A percentile compares a stretch with the other conserved stretches of the same genome.
phyloP scores from a whole-genome alignment of 2,888 invertebrate genomes.

The Empis livida region DNA sequence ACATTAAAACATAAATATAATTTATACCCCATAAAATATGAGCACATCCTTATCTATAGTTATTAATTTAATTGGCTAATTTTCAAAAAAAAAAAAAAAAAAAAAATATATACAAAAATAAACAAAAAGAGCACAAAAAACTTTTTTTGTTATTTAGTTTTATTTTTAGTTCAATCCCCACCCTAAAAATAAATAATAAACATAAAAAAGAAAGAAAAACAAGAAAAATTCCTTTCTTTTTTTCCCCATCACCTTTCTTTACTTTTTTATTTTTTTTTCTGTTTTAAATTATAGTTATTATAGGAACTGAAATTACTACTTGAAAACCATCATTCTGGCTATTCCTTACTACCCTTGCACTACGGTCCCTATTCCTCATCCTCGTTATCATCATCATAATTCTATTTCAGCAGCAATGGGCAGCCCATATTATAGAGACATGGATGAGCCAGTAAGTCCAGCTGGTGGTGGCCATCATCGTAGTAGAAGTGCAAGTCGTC shows the following conservation, averaged over 20 bases:
- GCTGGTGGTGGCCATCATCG: conserved; percentile 73
- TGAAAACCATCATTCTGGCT: conserved; percentile 20
- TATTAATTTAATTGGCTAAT: too few species aligned
- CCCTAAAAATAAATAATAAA: background rate
- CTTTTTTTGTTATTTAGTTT: conserved; percentile 8
- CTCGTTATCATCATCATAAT: conserved; percentile 39
- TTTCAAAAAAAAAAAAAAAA: too few species aligned
- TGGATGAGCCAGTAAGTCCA: conserved; percentile 75
- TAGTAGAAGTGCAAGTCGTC: conserved; percentile 68
- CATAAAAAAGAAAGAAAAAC: too few species aligned
- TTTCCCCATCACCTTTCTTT: conserved; percentile 8
- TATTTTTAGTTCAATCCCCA: conserved; percentile 2
- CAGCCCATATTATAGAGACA: conserved; percentile 60
- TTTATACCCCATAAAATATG: too few species aligned
- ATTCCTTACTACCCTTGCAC: conserved; percentile 22
- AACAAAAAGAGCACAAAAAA: too few species aligned
- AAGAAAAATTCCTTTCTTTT: too few species aligned
- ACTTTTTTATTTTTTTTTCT: conserved; percentile 6
- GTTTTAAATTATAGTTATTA: conserved; percentile 6
- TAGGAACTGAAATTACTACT: conserved; percentile 20
- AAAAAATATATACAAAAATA: too few species aligned
- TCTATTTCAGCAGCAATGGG: conserved; percentile 38
- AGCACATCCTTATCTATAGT: too few species aligned
- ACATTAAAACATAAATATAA: too few species aligned
- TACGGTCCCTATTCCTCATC: conserved; percentile 16